Conservation (phyloP, 2,113 vertebrate species). For the Macquaria australasica region DNA sequence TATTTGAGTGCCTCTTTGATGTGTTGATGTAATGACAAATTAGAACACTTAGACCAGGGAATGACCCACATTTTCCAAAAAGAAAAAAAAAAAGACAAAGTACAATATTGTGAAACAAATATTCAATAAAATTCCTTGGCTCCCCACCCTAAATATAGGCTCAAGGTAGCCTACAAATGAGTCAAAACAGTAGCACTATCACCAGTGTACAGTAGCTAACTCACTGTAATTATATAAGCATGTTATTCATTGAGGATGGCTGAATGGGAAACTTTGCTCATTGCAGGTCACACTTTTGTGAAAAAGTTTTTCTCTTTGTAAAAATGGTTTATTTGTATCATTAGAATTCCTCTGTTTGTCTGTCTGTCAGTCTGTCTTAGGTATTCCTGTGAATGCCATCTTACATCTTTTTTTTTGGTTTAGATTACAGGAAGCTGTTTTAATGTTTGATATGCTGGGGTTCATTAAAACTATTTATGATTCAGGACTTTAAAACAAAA, state of each 20-base stretch:
- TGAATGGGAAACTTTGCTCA: background rate
- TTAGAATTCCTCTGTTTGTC: background rate
- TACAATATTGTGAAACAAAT: background rate
- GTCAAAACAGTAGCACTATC: background rate
- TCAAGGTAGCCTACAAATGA: background rate
- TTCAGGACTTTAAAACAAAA: conserved; percentile 1
- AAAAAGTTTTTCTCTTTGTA: background rate
- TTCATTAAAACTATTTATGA: conserved; percentile 3
- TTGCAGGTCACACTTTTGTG: background rate
- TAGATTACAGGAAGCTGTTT: background rate
- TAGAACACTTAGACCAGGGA: background rate
- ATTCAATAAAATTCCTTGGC: background rate
- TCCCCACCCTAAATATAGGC: background rate
- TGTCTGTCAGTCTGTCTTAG: background rate
- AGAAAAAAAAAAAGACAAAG: too few relatives aligned
- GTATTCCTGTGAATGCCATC: background rate
- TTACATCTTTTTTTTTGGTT: background rate
- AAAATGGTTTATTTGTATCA: background rate
- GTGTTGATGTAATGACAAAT: background rate
- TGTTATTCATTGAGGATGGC: background rate
- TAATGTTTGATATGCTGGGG: conserved; percentile 4
- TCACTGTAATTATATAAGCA: background rate
- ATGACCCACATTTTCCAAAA: background rate
- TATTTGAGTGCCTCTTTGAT: background rate
- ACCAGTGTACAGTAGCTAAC: background rate